Evolutionary conservation across 2,797 vertebrate species (phyloP).

Genomic region (Falco rusticolus): DNA sequence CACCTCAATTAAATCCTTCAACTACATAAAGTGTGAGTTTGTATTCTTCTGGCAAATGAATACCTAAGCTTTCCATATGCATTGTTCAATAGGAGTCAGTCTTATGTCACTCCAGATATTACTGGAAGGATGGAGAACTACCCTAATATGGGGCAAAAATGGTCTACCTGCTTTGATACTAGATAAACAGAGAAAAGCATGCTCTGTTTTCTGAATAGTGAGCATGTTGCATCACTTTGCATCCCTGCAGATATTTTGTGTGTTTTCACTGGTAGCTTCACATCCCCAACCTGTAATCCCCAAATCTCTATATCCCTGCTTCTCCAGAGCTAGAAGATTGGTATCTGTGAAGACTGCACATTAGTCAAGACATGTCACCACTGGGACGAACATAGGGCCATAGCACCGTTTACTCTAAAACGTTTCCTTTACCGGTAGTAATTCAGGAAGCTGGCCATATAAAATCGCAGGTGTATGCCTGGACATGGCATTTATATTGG

Average conservation of each 20-base stretch:
- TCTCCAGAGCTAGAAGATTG: background rate
- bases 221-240: background rate
- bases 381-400: background rate
- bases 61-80: background rate
- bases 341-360: accelerated
- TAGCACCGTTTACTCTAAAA: background rate
- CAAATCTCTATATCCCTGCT: background rate
- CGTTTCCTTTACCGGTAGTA: background rate
- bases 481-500: background rate
- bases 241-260: background rate
- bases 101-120: background rate
- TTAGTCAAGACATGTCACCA: background rate
- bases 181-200: background rate
- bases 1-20: background rate
- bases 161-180: background rate
- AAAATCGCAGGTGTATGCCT: background rate
- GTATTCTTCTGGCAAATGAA: background rate
- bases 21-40: background rate
- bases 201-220: background rate
- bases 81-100: background rate
- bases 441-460: background rate
- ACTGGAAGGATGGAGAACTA: background rate
- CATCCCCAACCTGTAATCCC: background rate
- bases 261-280: background rate
- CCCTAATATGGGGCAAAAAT: background rate